These are phyloP conservation scores for Nephrotoma appendiculata DNA, from an alignment of 2,888 invertebrate genomes.

Conservation along the genomic window DNA sequence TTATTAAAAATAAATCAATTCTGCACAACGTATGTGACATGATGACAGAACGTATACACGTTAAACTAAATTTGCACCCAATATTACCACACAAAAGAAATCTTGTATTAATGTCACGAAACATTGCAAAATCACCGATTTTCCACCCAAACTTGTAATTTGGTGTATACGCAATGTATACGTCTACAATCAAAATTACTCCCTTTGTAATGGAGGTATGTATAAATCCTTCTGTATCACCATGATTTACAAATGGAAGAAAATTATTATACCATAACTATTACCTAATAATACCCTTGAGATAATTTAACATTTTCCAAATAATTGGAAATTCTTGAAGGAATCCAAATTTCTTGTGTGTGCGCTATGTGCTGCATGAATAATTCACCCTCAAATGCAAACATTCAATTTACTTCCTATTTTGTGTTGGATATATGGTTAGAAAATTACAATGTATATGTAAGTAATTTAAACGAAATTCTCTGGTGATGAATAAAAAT, in stretches of 20 bases:
- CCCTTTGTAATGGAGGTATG: not conserved
- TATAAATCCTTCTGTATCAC: not conserved
- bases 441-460: not conserved
- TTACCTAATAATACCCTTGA: not conserved
- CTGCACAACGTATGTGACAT: not conserved
- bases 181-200: not conserved
- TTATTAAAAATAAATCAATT: not conserved
- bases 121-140: not conserved
- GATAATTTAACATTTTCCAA: not conserved
- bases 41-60: not conserved
- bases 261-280: not conserved
- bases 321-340: not conserved
- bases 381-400: not conserved
- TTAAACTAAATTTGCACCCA: not conserved
- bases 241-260: not conserved
- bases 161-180: not conserved
- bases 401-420: not conserved
- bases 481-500: not conserved
- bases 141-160: not conserved
- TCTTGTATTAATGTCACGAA: not conserved
- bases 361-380: not conserved
- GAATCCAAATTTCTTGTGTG: not conserved
- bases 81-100: not conserved
- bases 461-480: not conserved
- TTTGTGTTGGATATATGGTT: not conserved